Base-by-base conservation (phyloP, 2,888 invertebrate species). In the Lasius fuliginosus region DNA sequence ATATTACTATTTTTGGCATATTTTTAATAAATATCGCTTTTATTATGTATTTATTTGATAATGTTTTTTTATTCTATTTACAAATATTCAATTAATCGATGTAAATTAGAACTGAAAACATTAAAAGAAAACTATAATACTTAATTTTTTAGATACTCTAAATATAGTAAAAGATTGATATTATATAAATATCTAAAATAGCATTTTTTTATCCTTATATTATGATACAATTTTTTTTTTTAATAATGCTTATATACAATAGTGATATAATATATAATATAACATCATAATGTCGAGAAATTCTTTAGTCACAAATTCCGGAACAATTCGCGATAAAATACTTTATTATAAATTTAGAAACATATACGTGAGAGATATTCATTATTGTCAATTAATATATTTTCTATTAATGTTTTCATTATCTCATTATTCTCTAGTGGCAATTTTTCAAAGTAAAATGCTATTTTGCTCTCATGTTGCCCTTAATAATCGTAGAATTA, bases 111-210 rank as follows among this genome's bases (percentile, higher is more conserved):
- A 68, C 15, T 40, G 42, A 3, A 40, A 27, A 40, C 18, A 53
- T 77, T 77, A 58, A 42, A 77, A 56, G 3, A 27, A 40, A 77
- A 56, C n/a, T 68, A 9, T 23, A 23, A 23, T 23, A 23, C n/a
- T 30, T 40, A 40, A 65, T 56, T 58, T 53, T 33, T 76, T 36
- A 76, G 53, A 64, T 49, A 33, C 8, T 53, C 53, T 33, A 36
- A 75, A 36, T n/a, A 30, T 12, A 23, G n/a, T n/a, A 30, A 74
- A 73, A 58, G 12, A 18, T 18, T 27, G 11, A 27, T 23, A 11
- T 27, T 27, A 8, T 27, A 40, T 73, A 71, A 71, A 53, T 36
- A 73, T 40, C 18, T 27, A 73, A 58, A 58, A 73, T 73, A 27
- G 12, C 30, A 46, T 30, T 74, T 30, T 74, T 46, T 46, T 15